Conservation (phyloP, 1,140 invertebrate genomes). For the Aphaenogaster rudis region DNA sequence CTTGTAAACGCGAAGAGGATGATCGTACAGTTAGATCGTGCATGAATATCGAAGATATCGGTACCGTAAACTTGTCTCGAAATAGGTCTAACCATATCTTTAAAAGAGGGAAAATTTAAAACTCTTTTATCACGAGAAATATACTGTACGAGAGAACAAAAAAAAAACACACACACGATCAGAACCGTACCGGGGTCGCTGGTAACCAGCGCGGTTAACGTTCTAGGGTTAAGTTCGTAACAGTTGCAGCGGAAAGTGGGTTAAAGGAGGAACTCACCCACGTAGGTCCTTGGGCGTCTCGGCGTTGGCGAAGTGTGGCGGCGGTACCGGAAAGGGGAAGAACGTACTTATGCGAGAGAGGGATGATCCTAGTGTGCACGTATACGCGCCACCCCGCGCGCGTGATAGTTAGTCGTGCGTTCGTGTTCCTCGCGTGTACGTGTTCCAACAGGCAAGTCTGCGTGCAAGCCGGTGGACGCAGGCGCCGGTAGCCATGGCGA, state of each 20-base stretch:
- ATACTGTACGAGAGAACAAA: not conserved
- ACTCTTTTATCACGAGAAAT: not conserved
- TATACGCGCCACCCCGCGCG: slow-evolving; percentile 37
- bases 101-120: not conserved
- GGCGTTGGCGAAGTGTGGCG: not conserved
- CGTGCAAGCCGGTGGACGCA: slow-evolving; percentile 80
- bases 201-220: not conserved
- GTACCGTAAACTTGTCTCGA: not conserved
- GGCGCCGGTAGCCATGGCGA: slow-evolving; percentile 85
- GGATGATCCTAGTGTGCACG: slow-evolving; percentile 34
- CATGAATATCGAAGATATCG: not conserved
- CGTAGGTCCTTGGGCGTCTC: slow-evolving; percentile 26
- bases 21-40: not conserved
- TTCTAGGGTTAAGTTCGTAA: slow-evolving; percentile 46
- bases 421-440: slow-evolving; percentile 60
- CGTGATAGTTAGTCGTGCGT: slow-evolving; percentile 56
- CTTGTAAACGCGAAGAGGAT: not conserved
- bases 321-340: slow-evolving; percentile 52
- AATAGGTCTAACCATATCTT: not conserved
- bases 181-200: not conserved
- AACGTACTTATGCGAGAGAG: slow-evolving; percentile 6
- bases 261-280: slow-evolving; percentile 55
- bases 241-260: slow-evolving; percentile 66
- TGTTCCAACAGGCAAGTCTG: slow-evolving; percentile 69
- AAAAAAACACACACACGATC: not conserved